A percentile compares a stretch with the other conserved stretches of the same genome.
phyloP scores from a whole-genome alignment of 2,113 vertebrate species.

The Illadopsis cleaveri region DNA sequence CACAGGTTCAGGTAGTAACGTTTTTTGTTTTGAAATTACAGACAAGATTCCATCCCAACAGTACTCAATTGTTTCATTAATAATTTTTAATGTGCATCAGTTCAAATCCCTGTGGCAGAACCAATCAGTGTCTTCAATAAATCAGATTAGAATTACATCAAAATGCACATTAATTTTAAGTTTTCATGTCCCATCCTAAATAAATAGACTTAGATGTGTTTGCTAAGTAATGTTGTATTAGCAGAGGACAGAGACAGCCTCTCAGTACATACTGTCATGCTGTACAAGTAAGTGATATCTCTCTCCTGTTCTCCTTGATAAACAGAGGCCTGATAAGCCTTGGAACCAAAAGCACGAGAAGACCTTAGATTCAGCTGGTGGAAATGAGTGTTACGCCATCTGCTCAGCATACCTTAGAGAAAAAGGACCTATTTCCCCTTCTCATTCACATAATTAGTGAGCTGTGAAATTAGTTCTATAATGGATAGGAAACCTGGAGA shows the following conservation, averaged over 20 bases:
- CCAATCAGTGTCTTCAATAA: conserved; percentile 35
- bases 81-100: conserved; percentile 1
- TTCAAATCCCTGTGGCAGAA: conserved; percentile 11
- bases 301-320: conserved; percentile 12
- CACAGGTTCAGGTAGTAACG: background rate
- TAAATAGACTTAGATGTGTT: background rate
- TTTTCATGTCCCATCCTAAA: conserved; percentile 2
- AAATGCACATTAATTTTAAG: conserved; percentile 26
- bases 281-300: conserved; percentile 8
- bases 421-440: conserved; percentile 67
- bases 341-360: conserved; percentile 3
- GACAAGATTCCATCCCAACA: background rate
- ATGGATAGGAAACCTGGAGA: conserved; percentile 73
- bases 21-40: background rate
- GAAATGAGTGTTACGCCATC: conserved; percentile 61
- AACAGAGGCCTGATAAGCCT: background rate
- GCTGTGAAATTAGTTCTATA: conserved; percentile 81
- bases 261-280: background rate
- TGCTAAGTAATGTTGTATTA: background rate
- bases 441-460: conserved; percentile 76
- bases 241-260: background rate
- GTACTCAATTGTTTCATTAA: background rate
- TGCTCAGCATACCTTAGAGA: conserved; percentile 67
- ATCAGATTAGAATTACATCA: conserved; percentile 45
- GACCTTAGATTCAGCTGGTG: background rate